Conservation (phyloP, 2,797 vertebrate genomes). For the Coregonus suidteri region DNA sequence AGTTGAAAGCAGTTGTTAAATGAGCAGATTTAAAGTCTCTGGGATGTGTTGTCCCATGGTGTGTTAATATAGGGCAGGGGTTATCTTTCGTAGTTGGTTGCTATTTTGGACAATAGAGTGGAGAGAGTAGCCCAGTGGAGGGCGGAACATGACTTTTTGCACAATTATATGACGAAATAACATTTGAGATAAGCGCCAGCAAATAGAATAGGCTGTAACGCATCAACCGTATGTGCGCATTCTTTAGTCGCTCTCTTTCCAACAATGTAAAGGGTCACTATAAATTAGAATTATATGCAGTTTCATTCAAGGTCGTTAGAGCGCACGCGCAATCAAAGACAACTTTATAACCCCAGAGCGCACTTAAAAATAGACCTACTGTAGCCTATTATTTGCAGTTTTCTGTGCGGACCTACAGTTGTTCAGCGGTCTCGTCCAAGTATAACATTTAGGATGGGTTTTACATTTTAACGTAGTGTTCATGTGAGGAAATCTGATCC, state of each 20-base stretch:
- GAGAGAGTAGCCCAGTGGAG: conserved; percentile 20
- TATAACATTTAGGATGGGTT: background rate
- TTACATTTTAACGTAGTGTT: background rate
- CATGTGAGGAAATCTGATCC: background rate
- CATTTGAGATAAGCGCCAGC: conserved; percentile 7
- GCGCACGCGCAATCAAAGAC: background rate
- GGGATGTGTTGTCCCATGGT: conserved; percentile 34
- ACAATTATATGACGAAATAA: conserved; percentile 46
- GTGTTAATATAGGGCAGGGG: conserved; percentile 64
- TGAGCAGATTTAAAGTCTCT: conserved; percentile 25
- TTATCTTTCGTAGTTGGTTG: conserved; percentile 39
- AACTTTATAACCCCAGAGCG: background rate
- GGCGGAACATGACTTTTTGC: conserved; percentile 40
- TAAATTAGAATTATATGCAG: background rate
- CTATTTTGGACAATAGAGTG: conserved; percentile 44
- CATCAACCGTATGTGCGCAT: conserved; percentile 11
- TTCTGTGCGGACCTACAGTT: background rate
- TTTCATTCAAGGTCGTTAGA: background rate
- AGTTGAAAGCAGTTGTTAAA: conserved; percentile 13
- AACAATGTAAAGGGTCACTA: background rate
- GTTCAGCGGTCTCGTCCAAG: background rate
- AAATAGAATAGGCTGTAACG: conserved; percentile 8
- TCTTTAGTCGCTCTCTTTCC: background rate
- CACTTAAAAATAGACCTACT: background rate
- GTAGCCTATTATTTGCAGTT: background rate